Percentiles rank a stretch among this genome's conserved stretches.
phyloP scores from a whole-genome alignment of 2,888 invertebrate species.

The Leucoptera coffeella region DNA sequence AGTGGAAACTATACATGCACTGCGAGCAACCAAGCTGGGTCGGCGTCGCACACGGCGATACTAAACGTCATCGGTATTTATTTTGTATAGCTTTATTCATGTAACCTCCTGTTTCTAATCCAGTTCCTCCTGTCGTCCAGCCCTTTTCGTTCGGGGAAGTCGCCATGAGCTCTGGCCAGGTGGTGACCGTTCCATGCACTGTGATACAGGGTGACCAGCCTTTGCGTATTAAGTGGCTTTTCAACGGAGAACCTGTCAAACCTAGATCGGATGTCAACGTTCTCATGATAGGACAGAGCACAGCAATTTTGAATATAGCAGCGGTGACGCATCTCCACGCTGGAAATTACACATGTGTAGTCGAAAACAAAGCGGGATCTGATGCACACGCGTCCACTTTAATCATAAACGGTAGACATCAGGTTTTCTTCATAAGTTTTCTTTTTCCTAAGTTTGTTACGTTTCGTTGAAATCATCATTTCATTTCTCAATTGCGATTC shows the following conservation, averaged over 20 bases:
- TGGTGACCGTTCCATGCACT: conserved; percentile 63
- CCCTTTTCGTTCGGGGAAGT: conserved; percentile 72
- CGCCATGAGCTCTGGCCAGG: conserved; percentile 64
- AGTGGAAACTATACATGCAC: conserved; percentile 75
- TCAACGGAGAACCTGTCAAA: conserved; percentile 55
- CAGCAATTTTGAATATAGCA: conserved; percentile 59
- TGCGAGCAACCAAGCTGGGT: conserved; percentile 64
- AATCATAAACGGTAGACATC: conserved; percentile 64
- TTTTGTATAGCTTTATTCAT: conserved; percentile 9
- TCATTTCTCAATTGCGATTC: too few relatives aligned
- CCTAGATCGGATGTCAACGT: conserved; percentile 38
- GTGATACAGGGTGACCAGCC: conserved; percentile 75
- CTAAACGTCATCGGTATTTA: conserved; percentile 67
- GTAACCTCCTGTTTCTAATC: conserved; percentile 30
- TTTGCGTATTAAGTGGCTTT: conserved; percentile 68
- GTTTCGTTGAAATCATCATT: too few relatives aligned
- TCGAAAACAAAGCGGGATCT: conserved; percentile 66
- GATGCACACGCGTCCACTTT: conserved; percentile 64
- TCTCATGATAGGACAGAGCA: conserved; percentile 40
- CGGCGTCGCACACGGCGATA: conserved; percentile 58
- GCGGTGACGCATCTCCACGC: conserved; percentile 63
- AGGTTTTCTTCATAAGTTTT: too few relatives aligned
- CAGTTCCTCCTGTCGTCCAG: conserved; percentile 72
- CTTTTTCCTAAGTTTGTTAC: too few relatives aligned
- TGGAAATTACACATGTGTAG: conserved; percentile 71